phyloP scores from a whole-genome alignment of 2,888 invertebrate genomes.

The Fabriciana adippe region DNA sequence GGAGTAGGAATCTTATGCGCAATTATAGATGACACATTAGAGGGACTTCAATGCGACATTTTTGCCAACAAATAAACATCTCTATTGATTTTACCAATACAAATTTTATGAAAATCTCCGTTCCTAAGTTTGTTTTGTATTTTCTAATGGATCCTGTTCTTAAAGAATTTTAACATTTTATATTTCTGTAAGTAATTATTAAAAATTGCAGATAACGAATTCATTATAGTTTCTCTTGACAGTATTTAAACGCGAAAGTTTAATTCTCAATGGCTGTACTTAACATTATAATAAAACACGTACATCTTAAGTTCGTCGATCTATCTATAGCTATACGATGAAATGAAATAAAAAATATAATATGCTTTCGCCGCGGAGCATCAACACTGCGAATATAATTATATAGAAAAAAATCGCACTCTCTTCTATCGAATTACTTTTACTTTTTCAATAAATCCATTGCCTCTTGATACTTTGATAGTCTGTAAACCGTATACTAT shows the following conservation, averaged over 20 bases:
- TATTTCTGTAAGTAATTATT: too few species aligned
- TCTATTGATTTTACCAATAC: too few species aligned
- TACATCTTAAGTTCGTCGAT: conserved; percentile 23
- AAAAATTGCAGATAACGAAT: too few species aligned
- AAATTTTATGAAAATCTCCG: too few species aligned
- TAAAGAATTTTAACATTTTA: too few species aligned
- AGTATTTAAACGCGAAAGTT: conserved; percentile 9
- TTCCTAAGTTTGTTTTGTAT: too few species aligned
- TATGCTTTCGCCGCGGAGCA: conserved; percentile 21
- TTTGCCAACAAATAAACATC: too few species aligned
- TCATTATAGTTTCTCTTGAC: neutral
- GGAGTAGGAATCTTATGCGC: too few species aligned
- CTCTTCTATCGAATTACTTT: conserved; percentile 30
- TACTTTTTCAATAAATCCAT: conserved; percentile 45
- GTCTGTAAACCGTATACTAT: conserved; percentile 49
- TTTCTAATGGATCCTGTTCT: too few species aligned
- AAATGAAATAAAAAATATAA: conserved; percentile 15
- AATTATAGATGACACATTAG: too few species aligned
- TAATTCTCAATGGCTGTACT: neutral
- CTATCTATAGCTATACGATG: conserved; percentile 3
- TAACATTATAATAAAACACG: conserved; percentile 7
- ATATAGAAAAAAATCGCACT: conserved; percentile 34
- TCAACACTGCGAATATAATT: conserved; percentile 14
- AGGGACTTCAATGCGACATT: too few species aligned
- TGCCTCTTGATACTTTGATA: conserved; percentile 46